These are phyloP conservation scores for Suricata suricatta DNA, from an alignment of 2,113 vertebrate species.

Conservation along the genomic window DNA sequence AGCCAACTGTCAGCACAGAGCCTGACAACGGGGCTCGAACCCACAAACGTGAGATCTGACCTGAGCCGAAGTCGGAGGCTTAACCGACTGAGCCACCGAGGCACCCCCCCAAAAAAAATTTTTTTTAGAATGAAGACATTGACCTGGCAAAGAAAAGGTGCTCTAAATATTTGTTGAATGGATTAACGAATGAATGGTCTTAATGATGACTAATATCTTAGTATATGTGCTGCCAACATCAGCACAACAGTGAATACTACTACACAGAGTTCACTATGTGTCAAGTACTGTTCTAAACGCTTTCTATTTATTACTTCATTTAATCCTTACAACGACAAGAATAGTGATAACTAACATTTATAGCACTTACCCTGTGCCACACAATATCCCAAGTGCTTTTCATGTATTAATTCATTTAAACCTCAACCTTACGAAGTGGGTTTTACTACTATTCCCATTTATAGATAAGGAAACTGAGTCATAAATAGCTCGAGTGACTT, in stretches of 20 bases:
- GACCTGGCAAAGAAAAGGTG: background rate
- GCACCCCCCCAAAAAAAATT: no score
- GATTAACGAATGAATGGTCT: background rate
- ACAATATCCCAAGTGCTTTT: background rate
- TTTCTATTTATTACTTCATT: background rate
- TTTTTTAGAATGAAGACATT: background rate
- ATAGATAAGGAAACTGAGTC: background rate
- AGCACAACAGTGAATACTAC: background rate
- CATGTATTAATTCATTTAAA: constrained; percentile 16
- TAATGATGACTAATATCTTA: background rate
- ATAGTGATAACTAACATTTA: background rate
- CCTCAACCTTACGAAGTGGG: background rate
- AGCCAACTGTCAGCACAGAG: no score
- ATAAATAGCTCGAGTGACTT: background rate
- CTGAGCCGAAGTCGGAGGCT: no score
- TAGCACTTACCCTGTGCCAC: background rate
- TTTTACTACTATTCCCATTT: background rate
- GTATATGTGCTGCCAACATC: background rate
- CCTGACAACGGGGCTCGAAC: no score
- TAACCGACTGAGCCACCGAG: no score
- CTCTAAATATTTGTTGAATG: constrained; percentile 4
- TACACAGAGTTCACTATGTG: background rate
- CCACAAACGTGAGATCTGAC: no score
- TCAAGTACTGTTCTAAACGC: background rate
- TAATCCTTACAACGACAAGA: background rate